Base-by-base conservation (phyloP, 2,797 vertebrate species). In the Chaetodon trifasciatus region DNA sequence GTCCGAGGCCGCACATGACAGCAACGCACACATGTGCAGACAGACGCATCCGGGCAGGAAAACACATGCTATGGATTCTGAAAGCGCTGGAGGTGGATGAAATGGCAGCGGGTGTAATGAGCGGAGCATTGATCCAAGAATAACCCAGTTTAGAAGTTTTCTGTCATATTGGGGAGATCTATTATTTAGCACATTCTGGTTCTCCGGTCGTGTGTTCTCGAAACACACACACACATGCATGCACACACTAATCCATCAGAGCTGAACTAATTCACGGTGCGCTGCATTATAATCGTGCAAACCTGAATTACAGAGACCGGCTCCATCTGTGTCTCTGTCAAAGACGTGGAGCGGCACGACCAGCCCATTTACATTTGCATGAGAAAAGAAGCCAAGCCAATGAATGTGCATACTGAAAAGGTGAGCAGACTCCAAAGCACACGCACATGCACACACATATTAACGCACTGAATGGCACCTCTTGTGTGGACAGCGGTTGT, bases 391-490 rank as follows among this genome's bases (percentile, higher is more conserved):
- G 64, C 44, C 56, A n/a, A 69, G 76, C 65, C 53, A 40, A 65
- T 79, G 77, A 86, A 88, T 87, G 64, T 86, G 91, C 91, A 93
- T 86, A 49, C 74, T 87, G 86, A 91, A 86, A 90, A 93, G 92
- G 89, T 90, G 91, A 91, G 80, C 81, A 44, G 61, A 69, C 62
- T 61, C 83, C 53, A 44, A 78, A 39, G 21, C 74, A 55, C 60
- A 69, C 71, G n/a, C 67, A 70, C 57, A 64, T 49, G 53, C 61
- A 66, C 52, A 65, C 52, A 64, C 42, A 69, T 17, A 76, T 40
- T 46, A 75, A 86, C 74, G 79, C 83, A 57, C 76, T 86, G 71
- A 86, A 87, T 58, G 84, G 92, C 93, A 94, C 92, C 92, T 93
- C 81, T 90, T 82, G 74, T 66, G 79, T 58, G 28, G 89, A 72